These are phyloP conservation scores for Drosophila orosa DNA, from an alignment of 1,140 invertebrate species.

Conservation along the genomic window DNA sequence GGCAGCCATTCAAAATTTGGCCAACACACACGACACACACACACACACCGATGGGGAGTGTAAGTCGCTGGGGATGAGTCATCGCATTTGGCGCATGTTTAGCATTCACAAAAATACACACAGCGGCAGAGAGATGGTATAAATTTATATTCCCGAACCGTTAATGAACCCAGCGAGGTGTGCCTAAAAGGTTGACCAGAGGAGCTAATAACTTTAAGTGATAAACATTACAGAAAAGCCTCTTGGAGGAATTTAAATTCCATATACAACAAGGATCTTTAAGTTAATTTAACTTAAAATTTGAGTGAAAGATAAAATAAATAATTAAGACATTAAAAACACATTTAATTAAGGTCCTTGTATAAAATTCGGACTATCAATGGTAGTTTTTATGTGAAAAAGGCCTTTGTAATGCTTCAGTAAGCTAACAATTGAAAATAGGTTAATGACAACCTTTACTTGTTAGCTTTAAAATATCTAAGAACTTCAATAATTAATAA, in stretches of 20 bases:
- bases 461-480: background rate
- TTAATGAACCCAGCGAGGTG: constrained; percentile 56
- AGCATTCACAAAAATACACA: constrained; percentile 70
- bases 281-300: no score
- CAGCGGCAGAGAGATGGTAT: constrained; percentile 46
- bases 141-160: constrained; percentile 61
- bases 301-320: no score
- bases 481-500: background rate
- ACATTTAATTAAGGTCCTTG: no score
- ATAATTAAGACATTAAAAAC: background rate
- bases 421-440: no score
- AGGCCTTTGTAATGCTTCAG: background rate
- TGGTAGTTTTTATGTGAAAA: background rate
- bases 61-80: constrained; percentile 64
- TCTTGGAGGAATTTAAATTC: no score
- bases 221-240: background rate
- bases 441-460: background rate
- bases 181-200: constrained; percentile 9
- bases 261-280: background rate
- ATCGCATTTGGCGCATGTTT: constrained; percentile 79
- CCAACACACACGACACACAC: constrained; percentile 51
- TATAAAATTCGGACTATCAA: no score
- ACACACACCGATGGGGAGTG: constrained; percentile 13
- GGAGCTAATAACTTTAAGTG: background rate
- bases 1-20: constrained; percentile 78